Conservation (phyloP, 2,888 invertebrate genomes). For the Orchesella flavescens region DNA sequence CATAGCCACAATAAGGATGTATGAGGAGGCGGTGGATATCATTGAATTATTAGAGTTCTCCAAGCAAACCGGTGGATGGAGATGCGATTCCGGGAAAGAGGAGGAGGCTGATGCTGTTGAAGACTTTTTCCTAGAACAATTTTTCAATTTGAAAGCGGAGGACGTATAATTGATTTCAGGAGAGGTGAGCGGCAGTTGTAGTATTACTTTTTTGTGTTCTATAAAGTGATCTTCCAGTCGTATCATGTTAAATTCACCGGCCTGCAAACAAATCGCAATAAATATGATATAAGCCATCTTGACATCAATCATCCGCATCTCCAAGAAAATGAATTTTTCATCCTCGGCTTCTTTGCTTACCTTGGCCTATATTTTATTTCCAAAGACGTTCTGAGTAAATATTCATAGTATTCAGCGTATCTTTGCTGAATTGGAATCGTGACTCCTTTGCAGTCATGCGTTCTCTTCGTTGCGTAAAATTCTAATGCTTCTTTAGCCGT, state of each 20-base stretch:
- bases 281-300: too few relatives aligned
- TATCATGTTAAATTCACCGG: constrained; percentile 76
- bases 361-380: constrained; percentile 60
- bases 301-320: too few relatives aligned
- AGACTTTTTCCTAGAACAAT: constrained; percentile 32
- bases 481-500: constrained; percentile 51
- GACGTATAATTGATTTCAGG: constrained; percentile 53
- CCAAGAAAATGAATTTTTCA: too few relatives aligned
- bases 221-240: constrained; percentile 74
- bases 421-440: constrained; percentile 98
- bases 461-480: constrained; percentile 87
- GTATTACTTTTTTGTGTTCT: constrained; percentile 52
- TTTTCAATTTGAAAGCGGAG: constrained; percentile 53
- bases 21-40: constrained; percentile 20
- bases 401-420: constrained; percentile 96
- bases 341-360: too few relatives aligned
- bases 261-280: too few relatives aligned
- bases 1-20: constrained; percentile 40
- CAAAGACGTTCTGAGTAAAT: constrained; percentile 79
- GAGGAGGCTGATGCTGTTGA: constrained; percentile 56
- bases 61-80: constrained; percentile 43
- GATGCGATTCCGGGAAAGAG: constrained; percentile 59
- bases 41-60: constrained; percentile 40
- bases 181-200: constrained; percentile 51
- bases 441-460: constrained; percentile 93